Base-by-base conservation (phyloP, 2,113 vertebrate genomes). In the Macheiramphus alcinus region DNA sequence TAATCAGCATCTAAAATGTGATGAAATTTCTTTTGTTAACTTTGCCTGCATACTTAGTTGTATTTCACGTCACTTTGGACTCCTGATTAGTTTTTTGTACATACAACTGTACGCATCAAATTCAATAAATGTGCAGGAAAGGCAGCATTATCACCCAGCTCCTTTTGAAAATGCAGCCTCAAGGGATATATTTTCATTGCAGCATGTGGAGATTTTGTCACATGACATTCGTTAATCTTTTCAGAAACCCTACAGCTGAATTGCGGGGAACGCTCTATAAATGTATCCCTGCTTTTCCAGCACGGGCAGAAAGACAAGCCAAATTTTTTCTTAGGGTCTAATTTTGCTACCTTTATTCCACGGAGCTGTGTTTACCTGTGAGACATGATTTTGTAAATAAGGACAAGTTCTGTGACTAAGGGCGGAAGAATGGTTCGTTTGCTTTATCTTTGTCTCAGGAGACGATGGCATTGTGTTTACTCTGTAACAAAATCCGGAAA, bases 141-240 rank as follows among this genome's bases (percentile, higher is more conserved):
- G 89, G 95, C 95, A 83, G 94, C 87, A 97, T 97, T 97, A 96
- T 96, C 96, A 94, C 95, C 93, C 96, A 90, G 94, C 74, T 85
- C 91, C 87, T 94, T 97, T 96, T 82, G 97, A 91, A 95, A 97
- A 95, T 16, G 79, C 93, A 90, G 94, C 95, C 97, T 82, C 95
- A 62, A 97, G 96, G 97, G 94, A 96, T 96, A 23, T 55, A 93
- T 96, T 97, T 97, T 95, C 96, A 94, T 82, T 94, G 95, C 94
- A 91, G 93, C 96, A 91, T 96, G 95, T 93, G 91, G 89, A 97
- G 97, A 94, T 97, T 97, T 96, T 95, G 94, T 97, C 97, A 97
- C 93, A 95, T 96, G 96, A 95, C 95, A 71, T 90, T 88, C 55
- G 87, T 96, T 97, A 96, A 97, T 97, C 97, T 95, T 94, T 94